Evolutionary conservation across 1,140 invertebrate species (phyloP).

Genomic region (Wasmannia auropunctata): DNA sequence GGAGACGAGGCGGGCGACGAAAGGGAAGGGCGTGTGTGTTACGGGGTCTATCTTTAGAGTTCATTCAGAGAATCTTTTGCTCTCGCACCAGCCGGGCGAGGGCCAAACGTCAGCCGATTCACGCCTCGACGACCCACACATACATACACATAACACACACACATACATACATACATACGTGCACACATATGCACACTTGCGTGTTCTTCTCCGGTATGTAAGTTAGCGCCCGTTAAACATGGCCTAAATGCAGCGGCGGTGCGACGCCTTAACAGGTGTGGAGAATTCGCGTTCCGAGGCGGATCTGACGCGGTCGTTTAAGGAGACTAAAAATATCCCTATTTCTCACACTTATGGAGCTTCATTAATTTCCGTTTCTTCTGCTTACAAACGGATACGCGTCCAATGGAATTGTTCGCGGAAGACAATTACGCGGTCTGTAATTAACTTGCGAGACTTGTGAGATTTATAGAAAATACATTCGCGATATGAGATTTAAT

Average conservation of each 20-base stretch:
- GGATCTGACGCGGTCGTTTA: background rate
- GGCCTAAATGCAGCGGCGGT: constrained; percentile 43
- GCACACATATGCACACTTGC: background rate
- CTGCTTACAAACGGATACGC: background rate
- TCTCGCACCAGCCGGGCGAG: constrained; percentile 60
- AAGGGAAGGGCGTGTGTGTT: constrained; percentile 62
- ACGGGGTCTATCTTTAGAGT: constrained; percentile 80
- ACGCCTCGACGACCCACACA: constrained; percentile 44
- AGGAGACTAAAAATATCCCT: background rate
- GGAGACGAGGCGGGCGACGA: constrained; percentile 64
- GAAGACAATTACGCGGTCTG: background rate
- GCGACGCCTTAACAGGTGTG: constrained; percentile 47
- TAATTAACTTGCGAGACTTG: background rate
- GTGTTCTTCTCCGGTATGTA: background rate
- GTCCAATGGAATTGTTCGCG: background rate
- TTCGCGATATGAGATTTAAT: background rate
- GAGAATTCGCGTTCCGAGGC: constrained; percentile 28
- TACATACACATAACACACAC: no score
- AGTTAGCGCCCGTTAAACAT: constrained; percentile 47
- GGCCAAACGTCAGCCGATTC: constrained; percentile 77
- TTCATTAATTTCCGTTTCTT: constrained; percentile 11
- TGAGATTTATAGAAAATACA: background rate
- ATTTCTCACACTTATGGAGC: background rate
- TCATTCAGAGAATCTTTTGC: constrained; percentile 81
- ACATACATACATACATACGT: background rate